Percentiles rank a stretch among this genome's conserved stretches.
Evolutionary conservation across 2,888 invertebrate species (phyloP).

Genomic region (Xanthostigma xanthostigma): DNA sequence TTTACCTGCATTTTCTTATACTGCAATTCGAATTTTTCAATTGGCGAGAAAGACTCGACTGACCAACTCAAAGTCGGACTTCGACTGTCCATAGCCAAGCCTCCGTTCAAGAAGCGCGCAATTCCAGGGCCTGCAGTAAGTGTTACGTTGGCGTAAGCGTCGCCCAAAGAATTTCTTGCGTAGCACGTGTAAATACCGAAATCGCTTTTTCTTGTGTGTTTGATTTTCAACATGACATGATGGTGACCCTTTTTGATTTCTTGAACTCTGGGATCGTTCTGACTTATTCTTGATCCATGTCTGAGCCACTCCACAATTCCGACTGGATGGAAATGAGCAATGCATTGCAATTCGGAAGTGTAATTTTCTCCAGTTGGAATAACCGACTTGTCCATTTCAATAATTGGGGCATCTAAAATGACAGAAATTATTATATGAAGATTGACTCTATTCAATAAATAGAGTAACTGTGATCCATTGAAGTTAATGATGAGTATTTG

Average conservation of each 20-base stretch:
- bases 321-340: conserved; percentile 28
- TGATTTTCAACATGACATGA: conserved; percentile 21
- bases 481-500: no score
- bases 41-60: conserved; percentile 30
- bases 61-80: conserved; percentile 29
- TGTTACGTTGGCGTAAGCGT: conserved; percentile 19
- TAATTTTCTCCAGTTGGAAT: conserved; percentile 27
- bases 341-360: conserved; percentile 28
- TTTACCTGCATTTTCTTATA: conserved; percentile 29
- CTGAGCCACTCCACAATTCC: conserved; percentile 25
- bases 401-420: conserved; percentile 28
- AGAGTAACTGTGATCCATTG: no score
- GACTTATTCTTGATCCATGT: conserved; percentile 14
- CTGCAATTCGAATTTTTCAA: conserved; percentile 28
- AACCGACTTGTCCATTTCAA: conserved; percentile 26
- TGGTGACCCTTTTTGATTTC: conserved; percentile 17
- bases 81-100: conserved; percentile 14
- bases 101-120: conserved; percentile 12
- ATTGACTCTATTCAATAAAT: no score
- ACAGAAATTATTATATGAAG: neutral
- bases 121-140: conserved; percentile 20
- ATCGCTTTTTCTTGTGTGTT: conserved; percentile 22
- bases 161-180: conserved; percentile 26
- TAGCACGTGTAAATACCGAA: conserved; percentile 30
- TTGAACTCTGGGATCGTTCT: conserved; percentile 16